phyloP scores from a whole-genome alignment of 2,797 vertebrate genomes.

The Lacerta bilineata region DNA sequence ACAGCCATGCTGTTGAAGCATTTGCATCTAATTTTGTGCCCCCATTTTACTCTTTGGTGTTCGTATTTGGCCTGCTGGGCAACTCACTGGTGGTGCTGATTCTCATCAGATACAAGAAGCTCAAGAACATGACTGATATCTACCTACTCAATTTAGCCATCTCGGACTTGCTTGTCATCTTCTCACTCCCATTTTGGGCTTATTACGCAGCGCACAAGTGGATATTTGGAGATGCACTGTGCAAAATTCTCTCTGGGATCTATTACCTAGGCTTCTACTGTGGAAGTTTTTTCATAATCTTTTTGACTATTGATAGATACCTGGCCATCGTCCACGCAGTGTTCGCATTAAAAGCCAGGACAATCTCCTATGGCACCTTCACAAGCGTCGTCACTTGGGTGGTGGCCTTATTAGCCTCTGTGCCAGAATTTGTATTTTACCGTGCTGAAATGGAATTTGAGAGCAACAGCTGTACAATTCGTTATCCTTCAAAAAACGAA shows the following conservation, averaged over 20 bases:
- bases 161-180: conserved; percentile 87
- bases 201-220: conserved; percentile 81
- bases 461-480: conserved; percentile 63
- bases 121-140: conserved; percentile 91
- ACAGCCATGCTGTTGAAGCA: background rate
- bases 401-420: conserved; percentile 78
- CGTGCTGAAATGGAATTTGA: background rate
- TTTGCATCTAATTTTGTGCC: conserved; percentile 75
- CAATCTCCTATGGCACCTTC: conserved; percentile 79
- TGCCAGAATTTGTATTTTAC: conserved; percentile 84
- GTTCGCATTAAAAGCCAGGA: conserved; percentile 85
- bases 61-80: conserved; percentile 86
- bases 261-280: conserved; percentile 88
- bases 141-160: conserved; percentile 90
- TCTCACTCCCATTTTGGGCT: conserved; percentile 88
- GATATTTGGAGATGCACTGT: conserved; percentile 84
- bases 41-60: conserved; percentile 83
- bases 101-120: conserved; percentile 79
- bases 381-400: conserved; percentile 83
- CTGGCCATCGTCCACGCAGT: conserved; percentile 91
- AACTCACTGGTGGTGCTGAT: conserved; percentile 89
- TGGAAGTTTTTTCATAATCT: conserved; percentile 89
- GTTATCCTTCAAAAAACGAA: conserved; percentile 51
- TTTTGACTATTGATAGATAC: conserved; percentile 93
- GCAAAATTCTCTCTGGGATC: conserved; percentile 82